Percentiles rank a stretch among this genome's conserved stretches.
Evolutionary conservation across 2,888 invertebrate species (phyloP).

Genomic region (Diploptera punctata): DNA sequence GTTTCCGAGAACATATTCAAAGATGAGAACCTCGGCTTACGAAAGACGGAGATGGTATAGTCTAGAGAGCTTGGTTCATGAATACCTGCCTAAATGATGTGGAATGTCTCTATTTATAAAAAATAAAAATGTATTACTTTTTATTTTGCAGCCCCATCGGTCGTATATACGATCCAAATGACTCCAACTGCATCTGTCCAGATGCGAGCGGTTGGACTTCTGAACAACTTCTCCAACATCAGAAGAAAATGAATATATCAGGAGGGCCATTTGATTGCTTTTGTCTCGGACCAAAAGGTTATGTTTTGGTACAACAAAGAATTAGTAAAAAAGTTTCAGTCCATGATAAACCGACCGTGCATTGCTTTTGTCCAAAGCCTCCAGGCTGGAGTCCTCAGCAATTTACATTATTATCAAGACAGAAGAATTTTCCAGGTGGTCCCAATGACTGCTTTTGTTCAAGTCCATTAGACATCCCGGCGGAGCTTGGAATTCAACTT

Average conservation of each 20-base stretch:
- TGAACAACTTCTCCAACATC: neutral
- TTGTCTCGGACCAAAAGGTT: neutral
- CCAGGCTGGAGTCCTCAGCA: neutral
- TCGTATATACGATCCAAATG: too few relatives aligned
- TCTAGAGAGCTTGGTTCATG: too few relatives aligned
- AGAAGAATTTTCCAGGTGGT: neutral
- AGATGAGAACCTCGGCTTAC: too few relatives aligned
- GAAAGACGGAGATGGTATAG: too few relatives aligned
- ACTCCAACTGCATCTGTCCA: neutral
- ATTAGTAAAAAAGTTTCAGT: too few relatives aligned
- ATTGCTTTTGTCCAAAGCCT: neutral
- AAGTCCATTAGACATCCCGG: neutral
- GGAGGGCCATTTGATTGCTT: neutral
- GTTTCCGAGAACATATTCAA: too few relatives aligned
- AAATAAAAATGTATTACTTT: too few relatives aligned
- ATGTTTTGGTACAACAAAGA: neutral
- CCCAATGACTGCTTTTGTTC: neutral
- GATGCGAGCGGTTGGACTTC: neutral
- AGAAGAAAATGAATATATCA: neutral
- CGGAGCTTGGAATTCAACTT: neutral
- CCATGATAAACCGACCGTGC: too few relatives aligned
- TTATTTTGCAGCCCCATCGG: too few relatives aligned
- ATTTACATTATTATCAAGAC: neutral
- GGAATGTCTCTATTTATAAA: too few relatives aligned
- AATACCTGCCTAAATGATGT: too few relatives aligned